Conservation (phyloP, 1,140 invertebrate genomes). For the Palaemon carinicauda region DNA sequence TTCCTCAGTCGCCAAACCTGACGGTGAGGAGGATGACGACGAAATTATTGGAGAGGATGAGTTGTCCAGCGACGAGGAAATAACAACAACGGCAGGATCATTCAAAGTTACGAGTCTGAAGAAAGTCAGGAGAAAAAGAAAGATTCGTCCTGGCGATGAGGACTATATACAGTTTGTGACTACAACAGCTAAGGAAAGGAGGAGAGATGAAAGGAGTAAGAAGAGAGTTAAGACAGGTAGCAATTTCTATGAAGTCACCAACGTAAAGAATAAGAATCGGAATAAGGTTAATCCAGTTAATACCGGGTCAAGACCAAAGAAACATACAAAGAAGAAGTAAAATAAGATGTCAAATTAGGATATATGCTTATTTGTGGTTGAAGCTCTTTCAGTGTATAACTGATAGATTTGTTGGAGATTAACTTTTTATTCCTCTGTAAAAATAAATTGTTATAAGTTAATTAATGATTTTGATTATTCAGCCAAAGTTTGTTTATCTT, state of each 20-base stretch:
- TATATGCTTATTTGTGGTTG: too few species aligned
- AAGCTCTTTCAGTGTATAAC: too few species aligned
- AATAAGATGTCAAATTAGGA: neutral
- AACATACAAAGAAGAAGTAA: slow-evolving; percentile 10
- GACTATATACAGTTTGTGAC: neutral
- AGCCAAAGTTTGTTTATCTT: too few species aligned
- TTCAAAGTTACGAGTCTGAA: slow-evolving; percentile 70
- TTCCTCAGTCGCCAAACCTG: neutral
- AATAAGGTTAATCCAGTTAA: slow-evolving; percentile 47
- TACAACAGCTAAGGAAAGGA: slow-evolving; percentile 63
- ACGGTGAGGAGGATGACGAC: slow-evolving; percentile 46
- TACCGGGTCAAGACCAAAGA: neutral
- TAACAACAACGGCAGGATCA: slow-evolving; percentile 50
- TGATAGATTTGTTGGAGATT: too few species aligned
- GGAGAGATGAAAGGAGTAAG: slow-evolving; percentile 12
- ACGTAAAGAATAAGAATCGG: slow-evolving; percentile 90
- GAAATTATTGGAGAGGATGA: slow-evolving; percentile 60
- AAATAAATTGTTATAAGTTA: too few species aligned
- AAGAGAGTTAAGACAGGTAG: slow-evolving; percentile 80
- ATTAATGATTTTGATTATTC: too few species aligned
- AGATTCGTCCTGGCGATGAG: neutral
- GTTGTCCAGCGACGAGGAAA: slow-evolving; percentile 62
- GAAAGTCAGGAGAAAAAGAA: slow-evolving; percentile 81
- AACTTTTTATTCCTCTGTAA: too few species aligned
- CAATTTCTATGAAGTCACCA: slow-evolving; percentile 91